Percentiles rank a stretch among this genome's conserved stretches.
Conservation (phyloP, 2,113 vertebrate species). For the Tyto alba region DNA sequence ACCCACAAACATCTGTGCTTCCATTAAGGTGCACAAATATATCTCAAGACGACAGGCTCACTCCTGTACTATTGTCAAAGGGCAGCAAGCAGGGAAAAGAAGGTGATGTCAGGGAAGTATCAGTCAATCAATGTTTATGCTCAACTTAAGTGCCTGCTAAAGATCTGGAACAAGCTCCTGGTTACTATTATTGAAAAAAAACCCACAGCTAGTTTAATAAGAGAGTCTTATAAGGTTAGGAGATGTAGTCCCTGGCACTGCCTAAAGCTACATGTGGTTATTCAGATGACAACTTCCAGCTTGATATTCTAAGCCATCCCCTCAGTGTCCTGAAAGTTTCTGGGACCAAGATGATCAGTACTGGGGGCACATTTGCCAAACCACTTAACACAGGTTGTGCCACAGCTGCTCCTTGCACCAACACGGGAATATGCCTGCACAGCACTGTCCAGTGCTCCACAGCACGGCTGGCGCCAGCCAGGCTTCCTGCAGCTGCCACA, state of each 20-base stretch:
- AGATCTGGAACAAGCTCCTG: not conserved
- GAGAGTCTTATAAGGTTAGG: not conserved
- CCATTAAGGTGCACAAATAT: not conserved
- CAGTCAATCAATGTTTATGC: not conserved
- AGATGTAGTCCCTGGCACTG: not conserved
- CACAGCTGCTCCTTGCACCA: not conserved
- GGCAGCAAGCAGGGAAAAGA: not conserved
- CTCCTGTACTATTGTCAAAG: not conserved
- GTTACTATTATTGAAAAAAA: not conserved
- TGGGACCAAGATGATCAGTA: not conserved
- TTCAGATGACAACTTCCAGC: not conserved
- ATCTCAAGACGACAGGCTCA: not conserved
- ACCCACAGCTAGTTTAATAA: not conserved
- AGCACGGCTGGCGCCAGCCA: accelerated
- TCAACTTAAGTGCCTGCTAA: not conserved
- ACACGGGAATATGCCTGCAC: too few relatives aligned
- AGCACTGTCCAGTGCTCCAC: not conserved
- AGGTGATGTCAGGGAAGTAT: not conserved
- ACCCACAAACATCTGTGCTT: not conserved
- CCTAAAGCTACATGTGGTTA: not conserved
- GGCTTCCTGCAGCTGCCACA: not conserved
- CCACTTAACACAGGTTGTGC: not conserved
- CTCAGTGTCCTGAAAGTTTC: not conserved
- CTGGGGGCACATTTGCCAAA: not conserved
- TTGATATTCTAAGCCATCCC: not conserved